phyloP scores from a whole-genome alignment of 2,113 vertebrate genomes.

The Sialia sialis region DNA sequence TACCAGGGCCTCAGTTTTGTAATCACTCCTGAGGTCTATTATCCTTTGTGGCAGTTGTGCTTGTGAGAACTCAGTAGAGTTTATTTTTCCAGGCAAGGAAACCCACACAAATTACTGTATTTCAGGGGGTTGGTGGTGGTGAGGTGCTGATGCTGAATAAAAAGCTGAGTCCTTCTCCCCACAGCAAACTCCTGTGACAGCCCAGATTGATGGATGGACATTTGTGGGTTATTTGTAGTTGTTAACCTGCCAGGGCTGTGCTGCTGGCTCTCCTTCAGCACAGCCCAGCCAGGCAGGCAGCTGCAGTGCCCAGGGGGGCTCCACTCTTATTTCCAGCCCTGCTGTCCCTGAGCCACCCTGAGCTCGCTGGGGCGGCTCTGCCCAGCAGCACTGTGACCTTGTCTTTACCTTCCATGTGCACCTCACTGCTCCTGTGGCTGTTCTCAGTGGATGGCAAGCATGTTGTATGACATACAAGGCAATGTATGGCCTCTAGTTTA shows the following conservation, averaged over 20 bases:
- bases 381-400: not conserved
- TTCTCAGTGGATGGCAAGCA: not conserved
- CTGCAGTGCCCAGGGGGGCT: not conserved
- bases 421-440: not conserved
- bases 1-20: not conserved
- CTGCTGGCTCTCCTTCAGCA: not conserved
- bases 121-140: accelerated
- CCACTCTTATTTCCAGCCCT: not conserved
- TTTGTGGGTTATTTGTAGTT: not conserved
- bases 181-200: not conserved
- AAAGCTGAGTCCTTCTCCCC: not conserved
- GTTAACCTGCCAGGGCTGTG: not conserved
- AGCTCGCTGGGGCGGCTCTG: not conserved
- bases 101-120: not conserved
- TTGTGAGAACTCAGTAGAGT: not conserved
- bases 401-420: not conserved
- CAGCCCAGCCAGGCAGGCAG: accelerated
- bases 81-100: not conserved
- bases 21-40: not conserved
- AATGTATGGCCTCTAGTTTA: not conserved
- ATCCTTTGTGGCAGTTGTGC: not conserved
- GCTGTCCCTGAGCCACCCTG: not conserved
- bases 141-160: not conserved
- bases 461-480: not conserved
- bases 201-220: not conserved